These are phyloP conservation scores for Fragum fragum DNA, from an alignment of 2,888 invertebrate species.

Conservation along the genomic window DNA sequence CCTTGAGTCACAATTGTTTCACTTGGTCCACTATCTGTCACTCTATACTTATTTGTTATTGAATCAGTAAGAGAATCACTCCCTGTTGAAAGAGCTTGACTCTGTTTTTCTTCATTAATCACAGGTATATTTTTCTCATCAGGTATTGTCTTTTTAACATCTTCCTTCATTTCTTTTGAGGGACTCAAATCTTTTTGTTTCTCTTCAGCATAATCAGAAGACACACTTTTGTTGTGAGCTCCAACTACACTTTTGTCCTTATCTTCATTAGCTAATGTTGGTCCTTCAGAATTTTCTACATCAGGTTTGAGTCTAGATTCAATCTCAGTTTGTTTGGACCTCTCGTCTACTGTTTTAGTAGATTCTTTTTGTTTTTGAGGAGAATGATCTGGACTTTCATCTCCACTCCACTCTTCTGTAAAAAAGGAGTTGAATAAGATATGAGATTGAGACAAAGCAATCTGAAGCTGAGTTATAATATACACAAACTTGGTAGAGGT, in stretches of 20 bases:
- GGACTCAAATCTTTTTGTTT: not conserved
- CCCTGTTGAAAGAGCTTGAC: not conserved
- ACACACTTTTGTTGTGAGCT: not conserved
- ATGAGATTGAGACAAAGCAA: too few species aligned
- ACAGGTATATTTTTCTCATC: constrained; percentile 21
- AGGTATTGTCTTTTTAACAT: not conserved
- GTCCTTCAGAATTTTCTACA: not conserved
- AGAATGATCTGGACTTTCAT: constrained; percentile 53
- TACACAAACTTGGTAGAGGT: too few species aligned
- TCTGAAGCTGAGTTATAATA: too few species aligned
- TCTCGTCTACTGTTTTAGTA: not conserved
- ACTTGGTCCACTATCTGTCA: not conserved
- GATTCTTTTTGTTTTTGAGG: constrained; percentile 1
- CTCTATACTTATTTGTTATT: not conserved
- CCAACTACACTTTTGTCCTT: not conserved
- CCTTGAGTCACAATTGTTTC: not conserved
- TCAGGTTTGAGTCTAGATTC: constrained; percentile 34
- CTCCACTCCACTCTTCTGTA: constrained; percentile 75
- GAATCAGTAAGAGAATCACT: constrained; percentile 14
- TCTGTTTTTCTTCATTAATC: not conserved
- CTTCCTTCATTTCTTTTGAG: constrained; percentile 4
- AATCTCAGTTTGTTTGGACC: not conserved
- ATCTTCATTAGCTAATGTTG: not conserved
- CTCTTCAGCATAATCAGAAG: not conserved
- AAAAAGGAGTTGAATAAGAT: too few species aligned